Conservation (phyloP, 2,113 vertebrate genomes). For the Corynorhinus townsendii region DNA sequence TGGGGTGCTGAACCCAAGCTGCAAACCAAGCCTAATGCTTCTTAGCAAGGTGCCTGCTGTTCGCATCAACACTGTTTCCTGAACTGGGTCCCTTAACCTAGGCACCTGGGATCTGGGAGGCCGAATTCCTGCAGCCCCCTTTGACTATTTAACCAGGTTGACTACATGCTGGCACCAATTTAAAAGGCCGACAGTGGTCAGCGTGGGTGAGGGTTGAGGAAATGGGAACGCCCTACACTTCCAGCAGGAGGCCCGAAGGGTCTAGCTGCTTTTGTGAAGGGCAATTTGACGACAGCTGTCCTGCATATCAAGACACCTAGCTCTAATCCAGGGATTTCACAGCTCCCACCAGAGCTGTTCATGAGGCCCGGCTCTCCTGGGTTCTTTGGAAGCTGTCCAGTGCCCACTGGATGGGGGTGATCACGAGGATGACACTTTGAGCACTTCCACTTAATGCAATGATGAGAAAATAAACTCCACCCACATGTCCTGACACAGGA, state of each 20-base stretch:
- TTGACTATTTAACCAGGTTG: neutral
- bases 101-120: neutral
- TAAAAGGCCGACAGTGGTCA: neutral
- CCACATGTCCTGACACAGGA: neutral
- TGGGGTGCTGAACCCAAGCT: neutral
- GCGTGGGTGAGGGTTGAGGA: neutral
- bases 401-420: fast-evolving
- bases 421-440: fast-evolving
- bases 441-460: neutral
- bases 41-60: neutral
- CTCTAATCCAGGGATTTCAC: neutral
- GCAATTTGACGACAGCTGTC: neutral
- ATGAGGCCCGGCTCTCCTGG: neutral
- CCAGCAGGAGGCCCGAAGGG: neutral
- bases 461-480: neutral
- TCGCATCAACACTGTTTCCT: neutral
- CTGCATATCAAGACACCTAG: no score
- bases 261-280: neutral
- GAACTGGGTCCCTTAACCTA: neutral
- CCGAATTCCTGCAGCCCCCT: neutral
- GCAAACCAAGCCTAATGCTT: fast-evolving
- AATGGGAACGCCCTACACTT: neutral
- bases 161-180: neutral
- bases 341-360: neutral
- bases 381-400: neutral